Evolutionary conservation across 2,113 vertebrate species (phyloP).

Genomic region (Ictalurus punctatus): DNA sequence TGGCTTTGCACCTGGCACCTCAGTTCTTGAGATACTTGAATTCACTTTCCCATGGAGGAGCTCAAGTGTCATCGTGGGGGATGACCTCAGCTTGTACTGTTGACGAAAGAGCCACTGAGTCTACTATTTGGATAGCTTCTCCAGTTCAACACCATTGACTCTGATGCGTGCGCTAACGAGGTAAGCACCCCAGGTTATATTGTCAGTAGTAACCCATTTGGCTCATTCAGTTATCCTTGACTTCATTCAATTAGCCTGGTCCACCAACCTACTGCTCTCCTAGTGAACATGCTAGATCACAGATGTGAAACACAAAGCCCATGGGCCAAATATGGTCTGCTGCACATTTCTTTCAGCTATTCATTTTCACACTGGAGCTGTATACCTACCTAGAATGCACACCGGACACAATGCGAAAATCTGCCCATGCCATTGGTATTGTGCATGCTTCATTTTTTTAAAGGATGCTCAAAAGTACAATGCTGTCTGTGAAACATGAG

Average conservation of each 20-base stretch:
- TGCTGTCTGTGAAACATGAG: background rate
- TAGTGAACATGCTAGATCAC: background rate
- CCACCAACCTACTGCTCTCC: background rate
- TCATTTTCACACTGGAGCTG: background rate
- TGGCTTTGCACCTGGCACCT: background rate
- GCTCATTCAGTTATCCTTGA: background rate
- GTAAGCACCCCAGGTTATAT: background rate
- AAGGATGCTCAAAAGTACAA: background rate
- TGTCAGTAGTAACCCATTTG: conserved; percentile 14
- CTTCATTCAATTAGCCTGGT: background rate
- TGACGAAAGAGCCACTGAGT: background rate
- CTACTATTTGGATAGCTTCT: background rate
- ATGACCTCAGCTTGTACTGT: background rate
- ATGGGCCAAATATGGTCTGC: background rate
- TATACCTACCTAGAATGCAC: background rate
- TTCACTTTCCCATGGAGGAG: background rate
- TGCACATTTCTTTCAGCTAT: background rate
- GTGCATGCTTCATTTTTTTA: background rate
- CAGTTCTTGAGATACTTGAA: background rate
- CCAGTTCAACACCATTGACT: background rate
- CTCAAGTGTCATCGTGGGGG: background rate
- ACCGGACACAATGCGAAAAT: background rate
- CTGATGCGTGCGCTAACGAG: background rate
- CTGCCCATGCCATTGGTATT: background rate
- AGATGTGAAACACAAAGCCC: background rate